Conservation (phyloP, 2,888 invertebrate genomes). For the Timandra comae region DNA sequence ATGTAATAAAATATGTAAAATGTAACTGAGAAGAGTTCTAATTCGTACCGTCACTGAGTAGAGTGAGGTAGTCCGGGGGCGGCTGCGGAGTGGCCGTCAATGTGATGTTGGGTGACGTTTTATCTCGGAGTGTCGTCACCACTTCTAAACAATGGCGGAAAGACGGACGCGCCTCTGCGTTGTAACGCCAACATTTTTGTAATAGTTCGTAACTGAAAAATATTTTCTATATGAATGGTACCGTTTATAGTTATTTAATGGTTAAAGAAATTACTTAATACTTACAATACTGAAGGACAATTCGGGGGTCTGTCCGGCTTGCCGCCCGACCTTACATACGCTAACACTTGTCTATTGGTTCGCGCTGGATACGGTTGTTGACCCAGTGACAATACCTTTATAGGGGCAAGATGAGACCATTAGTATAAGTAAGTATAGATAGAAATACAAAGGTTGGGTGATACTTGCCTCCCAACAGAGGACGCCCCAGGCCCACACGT, state of each 20-base stretch:
- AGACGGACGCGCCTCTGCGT: constrained; percentile 89
- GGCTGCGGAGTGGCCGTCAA: constrained; percentile 50
- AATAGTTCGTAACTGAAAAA: constrained; percentile 86
- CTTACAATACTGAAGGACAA: constrained; percentile 89
- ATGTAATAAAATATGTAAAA: too few relatives aligned
- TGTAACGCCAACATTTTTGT: constrained; percentile 91
- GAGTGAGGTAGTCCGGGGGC: constrained; percentile 60
- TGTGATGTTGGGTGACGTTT: constrained; percentile 47
- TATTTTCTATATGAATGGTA: too few relatives aligned
- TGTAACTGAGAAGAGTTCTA: too few relatives aligned
- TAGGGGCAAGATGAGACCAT: too few relatives aligned
- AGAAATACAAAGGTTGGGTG: background rate
- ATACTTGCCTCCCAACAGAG: constrained; percentile 90
- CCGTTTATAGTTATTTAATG: too few relatives aligned
- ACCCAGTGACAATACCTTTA: constrained; percentile 90
- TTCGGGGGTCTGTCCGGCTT: constrained; percentile 87
- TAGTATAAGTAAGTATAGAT: background rate
- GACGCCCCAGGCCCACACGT: constrained; percentile 97
- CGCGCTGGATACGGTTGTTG: constrained; percentile 97
- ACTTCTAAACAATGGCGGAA: constrained; percentile 88
- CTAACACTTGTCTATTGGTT: constrained; percentile 93
- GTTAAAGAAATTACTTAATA: constrained; percentile 16
- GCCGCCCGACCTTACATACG: constrained; percentile 92
- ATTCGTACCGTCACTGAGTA: constrained; percentile 67
- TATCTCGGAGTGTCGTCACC: constrained; percentile 59